Evolutionary conservation across 2,113 vertebrate species (phyloP).

Genomic region (Lepus americanus): DNA sequence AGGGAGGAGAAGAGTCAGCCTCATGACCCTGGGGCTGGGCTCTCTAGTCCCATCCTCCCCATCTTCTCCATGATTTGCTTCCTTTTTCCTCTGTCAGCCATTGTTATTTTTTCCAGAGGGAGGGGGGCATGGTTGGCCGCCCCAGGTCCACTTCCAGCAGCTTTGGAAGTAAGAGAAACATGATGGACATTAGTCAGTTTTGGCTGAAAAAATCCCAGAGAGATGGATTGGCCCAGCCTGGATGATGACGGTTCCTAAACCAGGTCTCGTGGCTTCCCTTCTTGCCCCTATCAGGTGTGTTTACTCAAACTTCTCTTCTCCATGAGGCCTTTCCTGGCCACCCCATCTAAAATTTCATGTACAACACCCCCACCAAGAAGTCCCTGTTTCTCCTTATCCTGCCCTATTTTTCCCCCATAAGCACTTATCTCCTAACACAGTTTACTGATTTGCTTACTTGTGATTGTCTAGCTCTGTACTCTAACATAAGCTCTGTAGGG

Average conservation of each 20-base stretch:
- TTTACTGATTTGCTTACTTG: background rate
- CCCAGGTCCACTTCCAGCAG: background rate
- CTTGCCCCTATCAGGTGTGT: background rate
- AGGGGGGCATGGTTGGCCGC: background rate
- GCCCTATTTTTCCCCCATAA: background rate
- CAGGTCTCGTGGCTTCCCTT: background rate
- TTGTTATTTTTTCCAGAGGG: background rate
- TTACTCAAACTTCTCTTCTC: background rate
- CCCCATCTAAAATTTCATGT: background rate
- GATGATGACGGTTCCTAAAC: no score
- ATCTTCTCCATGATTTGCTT: background rate
- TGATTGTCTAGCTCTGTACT: background rate
- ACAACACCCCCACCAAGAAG: no score
- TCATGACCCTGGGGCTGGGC: fast-evolving
- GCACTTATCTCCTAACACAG: background rate
- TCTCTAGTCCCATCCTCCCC: background rate
- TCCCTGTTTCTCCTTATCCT: background rate
- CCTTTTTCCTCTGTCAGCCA: background rate
- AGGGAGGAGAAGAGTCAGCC: no score
- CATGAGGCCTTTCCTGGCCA: background rate
- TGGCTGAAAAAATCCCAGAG: background rate
- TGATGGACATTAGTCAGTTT: background rate
- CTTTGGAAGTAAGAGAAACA: background rate
- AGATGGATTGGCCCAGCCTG: background rate
- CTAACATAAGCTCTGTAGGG: background rate